Conservation (phyloP, 2,888 invertebrate genomes). For the Eurytoma adleriae region DNA sequence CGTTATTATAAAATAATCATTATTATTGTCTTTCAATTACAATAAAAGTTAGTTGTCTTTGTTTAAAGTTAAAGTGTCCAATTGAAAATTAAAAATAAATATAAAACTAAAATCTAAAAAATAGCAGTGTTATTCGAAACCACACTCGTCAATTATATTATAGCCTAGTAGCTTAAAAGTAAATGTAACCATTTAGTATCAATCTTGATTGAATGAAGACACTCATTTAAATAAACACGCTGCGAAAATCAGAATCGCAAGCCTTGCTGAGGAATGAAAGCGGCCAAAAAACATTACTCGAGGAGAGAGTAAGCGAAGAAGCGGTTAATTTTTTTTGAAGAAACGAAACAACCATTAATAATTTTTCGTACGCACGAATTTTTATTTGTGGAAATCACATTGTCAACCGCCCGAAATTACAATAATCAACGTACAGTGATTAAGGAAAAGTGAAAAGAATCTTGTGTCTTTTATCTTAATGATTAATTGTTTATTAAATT, state of each 20-base stretch:
- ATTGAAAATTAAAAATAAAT: constrained; percentile 15
- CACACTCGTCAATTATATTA: constrained; percentile 37
- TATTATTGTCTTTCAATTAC: not conserved
- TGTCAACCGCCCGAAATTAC: constrained; percentile 43
- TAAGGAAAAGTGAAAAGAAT: constrained; percentile 3
- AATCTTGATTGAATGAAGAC: not conserved
- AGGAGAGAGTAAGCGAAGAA: constrained; percentile 40
- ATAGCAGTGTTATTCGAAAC: constrained; percentile 36
- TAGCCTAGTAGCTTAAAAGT: constrained; percentile 25
- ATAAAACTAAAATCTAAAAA: constrained; percentile 24
- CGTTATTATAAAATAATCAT: not conserved
- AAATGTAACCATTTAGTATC: constrained; percentile 40
- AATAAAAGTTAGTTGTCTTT: not conserved
- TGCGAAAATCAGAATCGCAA: constrained; percentile 21
- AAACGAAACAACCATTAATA: constrained; percentile 34
- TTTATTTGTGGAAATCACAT: constrained; percentile 53
- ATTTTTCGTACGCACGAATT: constrained; percentile 26
- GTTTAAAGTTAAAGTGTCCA: constrained; percentile 26
- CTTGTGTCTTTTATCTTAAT: no score
- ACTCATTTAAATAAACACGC: constrained; percentile 21
- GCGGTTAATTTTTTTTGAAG: constrained; percentile 31
- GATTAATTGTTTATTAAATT: not conserved
- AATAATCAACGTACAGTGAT: constrained; percentile 43
- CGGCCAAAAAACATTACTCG: constrained; percentile 43
- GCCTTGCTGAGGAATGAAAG: constrained; percentile 29